These are phyloP conservation scores for Andrena marginata DNA, from an alignment of 2,888 invertebrate species.

Conservation along the genomic window DNA sequence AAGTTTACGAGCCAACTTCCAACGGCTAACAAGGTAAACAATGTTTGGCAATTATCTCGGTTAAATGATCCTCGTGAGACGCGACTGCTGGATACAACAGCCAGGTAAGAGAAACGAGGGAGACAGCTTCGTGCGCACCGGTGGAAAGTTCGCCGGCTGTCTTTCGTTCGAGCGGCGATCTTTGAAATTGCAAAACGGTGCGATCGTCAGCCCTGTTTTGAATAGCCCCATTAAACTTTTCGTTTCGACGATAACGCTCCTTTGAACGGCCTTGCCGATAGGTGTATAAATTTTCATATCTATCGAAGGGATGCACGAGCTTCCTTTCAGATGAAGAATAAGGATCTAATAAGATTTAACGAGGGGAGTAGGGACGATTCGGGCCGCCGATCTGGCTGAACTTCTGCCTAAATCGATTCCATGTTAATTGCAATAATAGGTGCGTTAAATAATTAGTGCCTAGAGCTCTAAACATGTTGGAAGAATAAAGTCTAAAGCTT, in stretches of 20 bases:
- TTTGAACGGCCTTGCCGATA: neutral
- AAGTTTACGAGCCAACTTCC: conserved; percentile 80
- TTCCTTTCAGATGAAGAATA: neutral
- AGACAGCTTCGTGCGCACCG: conserved; percentile 7
- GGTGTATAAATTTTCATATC: neutral
- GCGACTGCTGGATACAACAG: conserved; percentile 58
- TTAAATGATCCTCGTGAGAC: conserved; percentile 80
- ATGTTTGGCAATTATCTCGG: conserved; percentile 84
- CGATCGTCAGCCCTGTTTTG: no score
- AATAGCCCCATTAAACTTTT: no score
- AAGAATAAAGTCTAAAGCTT: no score
- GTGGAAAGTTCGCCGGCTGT: neutral
- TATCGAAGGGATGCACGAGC: neutral
- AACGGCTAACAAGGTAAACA: conserved; percentile 83
- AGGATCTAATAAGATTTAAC: no score
- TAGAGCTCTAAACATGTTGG: no score
- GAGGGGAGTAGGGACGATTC: no score
- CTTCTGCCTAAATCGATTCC: no score
- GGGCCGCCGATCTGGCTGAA: no score
- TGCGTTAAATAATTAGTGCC: no score
- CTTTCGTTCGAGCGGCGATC: neutral
- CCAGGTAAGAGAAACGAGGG: conserved; percentile 32
- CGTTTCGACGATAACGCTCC: neutral
- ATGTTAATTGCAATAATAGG: no score
- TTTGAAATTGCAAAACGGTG: neutral